These are phyloP conservation scores for Microtus richardsoni DNA, from an alignment of 2,113 vertebrate species.

Conservation along the genomic window DNA sequence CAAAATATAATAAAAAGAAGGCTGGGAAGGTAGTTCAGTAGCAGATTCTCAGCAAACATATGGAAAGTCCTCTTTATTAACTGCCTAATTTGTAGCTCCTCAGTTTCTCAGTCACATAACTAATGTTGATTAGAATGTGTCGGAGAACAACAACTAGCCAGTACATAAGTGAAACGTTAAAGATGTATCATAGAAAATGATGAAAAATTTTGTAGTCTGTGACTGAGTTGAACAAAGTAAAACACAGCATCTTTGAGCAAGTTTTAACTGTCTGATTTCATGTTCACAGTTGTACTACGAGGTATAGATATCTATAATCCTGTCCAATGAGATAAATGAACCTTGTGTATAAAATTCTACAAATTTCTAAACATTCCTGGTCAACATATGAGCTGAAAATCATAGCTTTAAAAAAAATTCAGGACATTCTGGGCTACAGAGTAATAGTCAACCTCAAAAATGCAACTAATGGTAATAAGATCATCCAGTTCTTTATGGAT, in stretches of 20 bases:
- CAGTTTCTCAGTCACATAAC: background rate
- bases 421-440: background rate
- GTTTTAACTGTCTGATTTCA: background rate
- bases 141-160: background rate
- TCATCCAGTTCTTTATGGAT: background rate
- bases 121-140: background rate
- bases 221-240: background rate
- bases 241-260: background rate
- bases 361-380: background rate
- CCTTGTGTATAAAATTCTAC: background rate
- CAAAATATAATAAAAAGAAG: background rate
- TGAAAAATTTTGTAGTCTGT: background rate
- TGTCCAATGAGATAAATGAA: background rate
- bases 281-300: background rate
- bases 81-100: background rate
- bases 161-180: conserved; percentile 20
- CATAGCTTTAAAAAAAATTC: background rate
- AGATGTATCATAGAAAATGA: background rate
- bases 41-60: background rate
- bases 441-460: background rate
- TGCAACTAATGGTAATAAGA: background rate
- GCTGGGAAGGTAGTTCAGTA: background rate
- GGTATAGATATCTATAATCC: background rate
- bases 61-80: background rate
- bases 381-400: background rate